These are phyloP conservation scores for Trachymyrmex cornetzi DNA, from an alignment of 1,140 invertebrate genomes.

Conservation along the genomic window DNA sequence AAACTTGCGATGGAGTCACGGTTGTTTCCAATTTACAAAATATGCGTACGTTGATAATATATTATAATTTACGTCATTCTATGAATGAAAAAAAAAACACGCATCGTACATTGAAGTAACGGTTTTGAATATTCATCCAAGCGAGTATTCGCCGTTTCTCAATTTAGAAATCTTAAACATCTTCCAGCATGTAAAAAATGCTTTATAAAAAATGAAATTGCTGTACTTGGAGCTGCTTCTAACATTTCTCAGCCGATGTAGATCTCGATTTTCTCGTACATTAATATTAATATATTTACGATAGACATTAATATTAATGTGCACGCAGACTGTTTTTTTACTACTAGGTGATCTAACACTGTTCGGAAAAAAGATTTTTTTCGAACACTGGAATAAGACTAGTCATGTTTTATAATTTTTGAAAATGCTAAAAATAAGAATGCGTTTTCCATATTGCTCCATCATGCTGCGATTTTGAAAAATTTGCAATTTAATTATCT, in stretches of 20 bases:
- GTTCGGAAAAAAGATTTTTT: not conserved
- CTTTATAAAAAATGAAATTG: constrained; percentile 1
- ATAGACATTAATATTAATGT: constrained; percentile 17
- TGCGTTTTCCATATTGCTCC: no score
- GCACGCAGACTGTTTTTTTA: no score
- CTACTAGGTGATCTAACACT: not conserved
- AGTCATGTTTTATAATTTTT: no score
- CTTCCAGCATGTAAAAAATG: not conserved
- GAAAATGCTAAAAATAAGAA: no score
- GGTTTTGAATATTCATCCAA: not conserved
- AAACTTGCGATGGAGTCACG: constrained; percentile 1
- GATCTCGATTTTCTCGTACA: not conserved
- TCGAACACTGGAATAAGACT: no score
- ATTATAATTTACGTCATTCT: not conserved
- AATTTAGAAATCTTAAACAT: not conserved
- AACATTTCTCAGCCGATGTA: not conserved
- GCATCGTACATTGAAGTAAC: not conserved
- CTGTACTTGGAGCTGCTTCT: not conserved
- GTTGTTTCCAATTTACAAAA: not conserved
- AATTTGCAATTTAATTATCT: no score
- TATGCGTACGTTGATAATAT: not conserved
- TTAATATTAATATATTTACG: not conserved
- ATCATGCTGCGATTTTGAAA: no score
- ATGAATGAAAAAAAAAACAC: not conserved
- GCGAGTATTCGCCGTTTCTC: not conserved